These are phyloP conservation scores for Anastrepha obliqua DNA, from an alignment of 1,140 invertebrate genomes.

Conservation along the genomic window DNA sequence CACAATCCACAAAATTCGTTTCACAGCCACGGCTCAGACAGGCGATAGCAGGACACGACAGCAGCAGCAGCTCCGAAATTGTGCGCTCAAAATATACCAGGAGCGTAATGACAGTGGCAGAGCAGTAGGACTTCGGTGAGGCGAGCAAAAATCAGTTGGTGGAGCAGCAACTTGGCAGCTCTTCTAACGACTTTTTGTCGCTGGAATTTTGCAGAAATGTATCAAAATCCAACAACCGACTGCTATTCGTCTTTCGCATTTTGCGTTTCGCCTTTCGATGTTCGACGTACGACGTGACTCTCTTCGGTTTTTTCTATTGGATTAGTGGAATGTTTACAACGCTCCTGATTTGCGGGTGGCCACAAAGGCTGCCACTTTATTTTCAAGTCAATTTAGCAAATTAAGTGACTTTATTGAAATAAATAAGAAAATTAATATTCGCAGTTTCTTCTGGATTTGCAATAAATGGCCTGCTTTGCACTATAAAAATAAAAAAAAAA, in stretches of 20 bases:
- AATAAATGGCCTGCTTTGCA: too few species aligned
- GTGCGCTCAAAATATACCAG: slow-evolving; percentile 16
- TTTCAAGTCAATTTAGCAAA: too few species aligned
- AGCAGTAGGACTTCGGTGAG: neutral
- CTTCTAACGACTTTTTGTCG: neutral
- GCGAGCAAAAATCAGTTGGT: neutral
- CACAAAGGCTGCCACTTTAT: neutral
- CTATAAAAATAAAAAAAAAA: too few species aligned
- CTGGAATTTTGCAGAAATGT: slow-evolving; percentile 21
- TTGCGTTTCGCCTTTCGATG: neutral
- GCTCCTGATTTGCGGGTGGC: neutral
- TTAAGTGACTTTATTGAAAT: too few species aligned
- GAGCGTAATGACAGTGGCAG: neutral
- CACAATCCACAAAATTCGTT: slow-evolving; percentile 35
- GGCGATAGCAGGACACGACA: neutral
- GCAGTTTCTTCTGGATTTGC: too few species aligned
- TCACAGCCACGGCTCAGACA: neutral
- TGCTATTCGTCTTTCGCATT: neutral
- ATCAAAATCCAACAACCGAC: neutral
- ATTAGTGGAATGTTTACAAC: neutral
- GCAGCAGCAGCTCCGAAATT: neutral
- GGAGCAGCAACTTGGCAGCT: neutral
- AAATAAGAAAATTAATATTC: too few species aligned
- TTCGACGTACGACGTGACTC: neutral
- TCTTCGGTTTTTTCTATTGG: neutral